Evolutionary conservation across 2,888 invertebrate species (phyloP), one percentile per base, ranked within the genome.

Genomic region (Escarpia spicata): DNA sequence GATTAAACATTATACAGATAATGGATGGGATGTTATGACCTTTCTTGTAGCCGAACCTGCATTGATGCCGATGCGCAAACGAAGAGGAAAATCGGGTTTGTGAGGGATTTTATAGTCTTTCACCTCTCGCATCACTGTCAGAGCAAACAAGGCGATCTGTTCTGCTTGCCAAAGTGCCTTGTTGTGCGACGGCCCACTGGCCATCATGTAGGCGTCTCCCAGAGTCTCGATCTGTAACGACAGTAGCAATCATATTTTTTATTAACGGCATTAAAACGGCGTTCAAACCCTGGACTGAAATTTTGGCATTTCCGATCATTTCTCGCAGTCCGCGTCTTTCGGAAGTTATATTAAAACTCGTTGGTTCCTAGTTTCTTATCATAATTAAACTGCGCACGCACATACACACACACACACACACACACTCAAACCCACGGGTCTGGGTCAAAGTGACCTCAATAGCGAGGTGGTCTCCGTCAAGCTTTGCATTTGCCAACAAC

Each of bases 151-250:
- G n/a, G 75, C 75, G 75, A 75, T 75, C 75, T 75, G 75, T 26
- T 75, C n/a, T 19, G 75, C 75, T 75, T 75, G 75, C 75, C 75
- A 75, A 75, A 75, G 75, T 75, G 75, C 75, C 19, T 75, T 75
- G n/a, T 75, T 75, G 26, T 75, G 26, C n/a, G 75, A 75, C 19
- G 75, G 75, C 19, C 75, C 75, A n/a, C 75, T 75, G 75, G 6
- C 75, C 75, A 75, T 26, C 75, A 75, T n/a, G 75, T 26, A 75
- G n/a, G 75, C 26, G 19, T 75, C 26, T 75, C 75, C 75, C 75
- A 4, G 15, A 6, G 75, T n/a, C 19, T 75, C 75, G 75, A 75
- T 75, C 75, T 75, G 75, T 4, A 15, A 75, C 75, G 75, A 75
- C 12, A 75, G 26, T 8, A 26, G 19, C n/a, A 26, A 26, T 26